phyloP scores from a whole-genome alignment of 2,797 vertebrate genomes.

The Hydrophis major region DNA sequence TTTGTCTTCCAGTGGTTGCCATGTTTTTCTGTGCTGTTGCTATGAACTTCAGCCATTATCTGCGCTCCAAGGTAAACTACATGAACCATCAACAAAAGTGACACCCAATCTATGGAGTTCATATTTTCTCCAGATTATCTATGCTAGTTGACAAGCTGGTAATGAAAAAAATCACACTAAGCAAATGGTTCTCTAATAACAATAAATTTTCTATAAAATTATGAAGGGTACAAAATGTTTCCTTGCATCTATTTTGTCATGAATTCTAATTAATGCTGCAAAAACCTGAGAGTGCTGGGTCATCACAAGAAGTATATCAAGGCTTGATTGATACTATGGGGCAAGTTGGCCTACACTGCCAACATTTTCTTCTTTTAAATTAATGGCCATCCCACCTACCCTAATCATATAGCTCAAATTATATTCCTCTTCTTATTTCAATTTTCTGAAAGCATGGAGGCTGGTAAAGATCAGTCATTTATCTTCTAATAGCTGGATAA shows the following conservation, averaged over 20 bases:
- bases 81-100: slow-evolving; percentile 98
- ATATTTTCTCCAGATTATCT: slow-evolving; percentile 92
- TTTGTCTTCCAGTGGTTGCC: slow-evolving; percentile 77
- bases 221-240: slow-evolving; percentile 95
- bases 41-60: slow-evolving; percentile 91
- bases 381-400: slow-evolving; percentile 90
- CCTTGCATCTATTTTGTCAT: slow-evolving; percentile 98
- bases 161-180: slow-evolving; percentile 99
- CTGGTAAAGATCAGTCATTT: slow-evolving; percentile 97
- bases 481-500: slow-evolving; percentile 99
- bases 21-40: slow-evolving; percentile 83
- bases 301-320: slow-evolving; percentile 88
- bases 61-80: slow-evolving; percentile 96
- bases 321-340: slow-evolving; percentile 89
- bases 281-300: slow-evolving; percentile 93
- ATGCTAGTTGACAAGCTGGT: slow-evolving; percentile 95
- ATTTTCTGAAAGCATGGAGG: slow-evolving; percentile 87
- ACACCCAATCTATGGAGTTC: slow-evolving; percentile 94
- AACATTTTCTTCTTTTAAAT: slow-evolving; percentile 81
- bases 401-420: slow-evolving; percentile 90
- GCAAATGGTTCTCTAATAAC: slow-evolving; percentile 99
- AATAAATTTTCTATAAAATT: slow-evolving; percentile 99
- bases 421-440: slow-evolving; percentile 91
- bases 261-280: slow-evolving; percentile 96
- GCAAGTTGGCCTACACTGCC: slow-evolving; percentile 81